Base-by-base conservation (phyloP, 2,113 vertebrate species). In the Syrrhaptes paradoxus region DNA sequence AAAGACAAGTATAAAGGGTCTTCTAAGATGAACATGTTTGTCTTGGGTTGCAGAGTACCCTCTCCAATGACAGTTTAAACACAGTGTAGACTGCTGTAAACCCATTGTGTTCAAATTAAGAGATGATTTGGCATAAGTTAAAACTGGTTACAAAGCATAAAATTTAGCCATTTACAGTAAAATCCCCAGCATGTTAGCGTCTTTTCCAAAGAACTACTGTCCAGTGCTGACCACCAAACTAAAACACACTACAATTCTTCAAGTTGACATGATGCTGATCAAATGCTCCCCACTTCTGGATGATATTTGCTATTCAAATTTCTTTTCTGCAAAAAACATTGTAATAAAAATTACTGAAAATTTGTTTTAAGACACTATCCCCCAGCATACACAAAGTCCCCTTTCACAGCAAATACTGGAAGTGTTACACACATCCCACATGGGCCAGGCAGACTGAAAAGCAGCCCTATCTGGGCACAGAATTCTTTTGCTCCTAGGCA, bases 321-420 rank as follows among this genome's bases (percentile, higher is more conserved):
- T 96, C 97, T 98, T 98, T 97, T 97, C 98, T 98, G 98, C 19
- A 98, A 98, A 82, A 98, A 84, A 98, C 90, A 97, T 87, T 71
- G 93, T 54, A 87, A 95, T 66, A 83, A 82, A 18, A 72, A 51
- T 96, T 85, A 96, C 87, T 97, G 80, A 75, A 43, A 71, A 77
- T 4, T 5, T 2, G 38, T 6, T 51, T 9, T 21, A 9, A 57
- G 46, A 32, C 32, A 57, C 24, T 4, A 46, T 3, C 36, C 51
- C 79, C 17, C 51, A 85, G 51, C 26, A 58, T 3, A 24, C 25
- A 17, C 38, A 82, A 52, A 77, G 36, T 41, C 48, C 24, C 2
- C 12, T 29, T 52, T 13, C 41, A 24, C 18, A 41, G 26, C 3
- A 38, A 71, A 9, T 11, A 3, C 49, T 70, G 43, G 15, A 10